Evolutionary conservation across 2,113 vertebrate genomes (phyloP).

Genomic region (Cololabis saira): DNA sequence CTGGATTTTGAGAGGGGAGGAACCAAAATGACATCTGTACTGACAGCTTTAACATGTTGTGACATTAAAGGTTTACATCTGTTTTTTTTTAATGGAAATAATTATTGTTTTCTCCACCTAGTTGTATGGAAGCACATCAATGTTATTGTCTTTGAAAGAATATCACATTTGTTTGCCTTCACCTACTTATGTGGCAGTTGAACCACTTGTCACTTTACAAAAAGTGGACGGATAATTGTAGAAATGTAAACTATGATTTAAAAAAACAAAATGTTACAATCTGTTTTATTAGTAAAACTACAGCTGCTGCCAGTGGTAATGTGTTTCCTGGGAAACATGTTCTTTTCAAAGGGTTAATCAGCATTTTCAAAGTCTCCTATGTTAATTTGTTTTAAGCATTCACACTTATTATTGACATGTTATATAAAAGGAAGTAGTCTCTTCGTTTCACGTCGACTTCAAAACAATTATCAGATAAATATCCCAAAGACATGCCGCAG

Average conservation of each 20-base stretch:
- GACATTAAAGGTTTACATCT: too few species aligned
- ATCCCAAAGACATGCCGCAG: too few species aligned
- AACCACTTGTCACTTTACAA: conserved; percentile 4
- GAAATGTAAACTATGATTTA: conserved; percentile 1
- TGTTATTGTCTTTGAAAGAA: too few species aligned
- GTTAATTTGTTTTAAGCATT: not conserved
- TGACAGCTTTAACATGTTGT: too few species aligned
- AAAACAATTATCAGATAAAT: not conserved
- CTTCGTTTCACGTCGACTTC: not conserved
- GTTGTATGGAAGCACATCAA: too few species aligned
- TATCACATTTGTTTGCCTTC: too few species aligned
- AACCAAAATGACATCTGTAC: too few species aligned
- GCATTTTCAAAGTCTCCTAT: not conserved
- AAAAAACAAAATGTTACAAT: conserved; percentile 25
- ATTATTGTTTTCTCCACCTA: too few species aligned
- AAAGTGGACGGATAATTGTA: conserved; percentile 2
- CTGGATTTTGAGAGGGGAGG: too few species aligned
- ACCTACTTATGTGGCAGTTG: too few species aligned
- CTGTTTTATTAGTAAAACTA: conserved; percentile 20
- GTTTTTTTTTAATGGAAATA: too few species aligned
- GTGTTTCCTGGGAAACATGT: conserved; percentile 19
- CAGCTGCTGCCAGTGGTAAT: not conserved
- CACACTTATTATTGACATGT: not conserved
- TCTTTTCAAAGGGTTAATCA: conserved; percentile 10
- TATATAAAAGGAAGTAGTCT: not conserved